Conservation (phyloP, 2,888 invertebrate species). For the Synergus itoensis region DNA sequence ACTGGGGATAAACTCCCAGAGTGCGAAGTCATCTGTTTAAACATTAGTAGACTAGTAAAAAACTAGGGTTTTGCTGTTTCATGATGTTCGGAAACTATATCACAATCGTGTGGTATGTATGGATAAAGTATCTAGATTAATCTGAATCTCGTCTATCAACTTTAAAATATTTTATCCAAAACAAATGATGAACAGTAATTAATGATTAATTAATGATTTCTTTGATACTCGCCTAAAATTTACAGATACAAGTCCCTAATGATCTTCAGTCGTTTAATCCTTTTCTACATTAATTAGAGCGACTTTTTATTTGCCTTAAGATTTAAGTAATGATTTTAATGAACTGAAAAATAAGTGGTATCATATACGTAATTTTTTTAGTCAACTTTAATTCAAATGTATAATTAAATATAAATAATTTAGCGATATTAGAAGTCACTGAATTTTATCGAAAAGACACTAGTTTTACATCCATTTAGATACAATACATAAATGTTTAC, state of each 20-base stretch:
- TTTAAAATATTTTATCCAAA: background rate
- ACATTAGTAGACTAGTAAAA: conserved; percentile 53
- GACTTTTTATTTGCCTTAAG: background rate
- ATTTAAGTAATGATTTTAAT: background rate
- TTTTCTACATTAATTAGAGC: background rate
- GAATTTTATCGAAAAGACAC: background rate
- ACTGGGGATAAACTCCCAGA: conserved; percentile 72
- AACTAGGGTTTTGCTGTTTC: conserved; percentile 55
- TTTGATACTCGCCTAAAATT: background rate
- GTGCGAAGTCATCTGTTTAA: conserved; percentile 36
- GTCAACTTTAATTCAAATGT: background rate
- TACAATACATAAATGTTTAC: background rate
- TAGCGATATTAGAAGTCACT: background rate
- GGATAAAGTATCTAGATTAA: conserved; percentile 28
- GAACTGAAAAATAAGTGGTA: background rate
- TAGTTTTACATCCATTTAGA: background rate
- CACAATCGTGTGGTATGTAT: conserved; percentile 10
- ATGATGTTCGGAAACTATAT: conserved; percentile 53
- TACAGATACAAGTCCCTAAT: background rate
- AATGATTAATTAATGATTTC: background rate
- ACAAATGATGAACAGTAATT: background rate
- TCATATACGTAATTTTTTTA: conserved; percentile 22
- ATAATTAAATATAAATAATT: conserved; percentile 33
- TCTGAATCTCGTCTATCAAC: background rate
- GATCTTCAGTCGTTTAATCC: background rate